Evolutionary conservation across 1,140 invertebrate genomes (phyloP), one percentile per base, ranked within the genome.

Genomic region (Delia radicum): DNA sequence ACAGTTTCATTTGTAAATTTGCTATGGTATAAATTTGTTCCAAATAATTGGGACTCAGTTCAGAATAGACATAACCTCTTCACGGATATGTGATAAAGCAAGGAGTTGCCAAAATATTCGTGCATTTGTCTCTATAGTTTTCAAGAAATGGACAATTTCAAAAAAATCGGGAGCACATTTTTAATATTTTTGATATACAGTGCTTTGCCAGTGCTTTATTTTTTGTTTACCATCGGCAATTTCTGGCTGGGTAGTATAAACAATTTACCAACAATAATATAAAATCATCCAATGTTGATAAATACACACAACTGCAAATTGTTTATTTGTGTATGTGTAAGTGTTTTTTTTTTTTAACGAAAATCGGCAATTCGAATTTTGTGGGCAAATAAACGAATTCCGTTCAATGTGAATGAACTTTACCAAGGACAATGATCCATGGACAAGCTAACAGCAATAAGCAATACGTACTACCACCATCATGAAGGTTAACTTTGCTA

Each of bases 361-460:
- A 21, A 55, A 55, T 55, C 48, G 48, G 24, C 48, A 55, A 55
- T 55, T 55, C 48, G 48, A 55, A 55, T 69, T 69, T 33, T 31
- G 65, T 69, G 65, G 65, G 65, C 65, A 69, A 31, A 69, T 33
- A 6, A 69, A 33, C 65, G 31, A 69, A 69, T 69, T 69, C 65
- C 65, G 31, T 69, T 69, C 21, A 24, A 37, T 33, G 65, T 69
- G 65, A 69, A 69, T 69, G 65, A 69, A 69, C 65, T 37, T 69
- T 21, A 21, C 65, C 65, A 69, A 69, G 65, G 65, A 69, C 65
- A 69, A 69, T 69, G 65, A 69, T 69, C 65, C 21, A 69, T 69
- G 65, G 29, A 65, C 62, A 28, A 65, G 37, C 65, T 10, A 21
- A 18, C 29, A 69, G 65, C 18, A 33, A n/a, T 15, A 29, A 31